Evolutionary conservation across 1,140 invertebrate genomes (phyloP), one percentile per base, ranked within the genome.

Genomic region (Camponotus floridanus): DNA sequence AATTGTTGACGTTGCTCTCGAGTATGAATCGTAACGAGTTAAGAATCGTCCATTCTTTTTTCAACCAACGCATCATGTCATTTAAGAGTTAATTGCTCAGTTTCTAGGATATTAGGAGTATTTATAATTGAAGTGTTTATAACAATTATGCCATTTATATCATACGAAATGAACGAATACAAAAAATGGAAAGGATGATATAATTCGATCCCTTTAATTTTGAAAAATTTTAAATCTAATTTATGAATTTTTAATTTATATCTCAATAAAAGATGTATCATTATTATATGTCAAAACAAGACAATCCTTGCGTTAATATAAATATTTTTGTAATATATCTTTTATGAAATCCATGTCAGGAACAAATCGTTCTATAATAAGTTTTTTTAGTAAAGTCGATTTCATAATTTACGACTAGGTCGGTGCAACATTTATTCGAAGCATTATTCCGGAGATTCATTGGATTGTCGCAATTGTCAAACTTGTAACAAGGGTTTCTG

Each of bases 61-160:
- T 62, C 70, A 74, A 76, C 65, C 64, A 55, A 26, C 48, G 21
- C 74, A 81, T 81, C 73, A 67, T 39, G 21, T 33, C 88, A 90
- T 91, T 91, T 91, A 87, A 87, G 57, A 83, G 80, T 84, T 86
- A 88, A 90, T 91, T 83, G 85, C 59, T 87, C 64, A 73, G n/a
- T 83, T 83, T 83, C 18, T 13, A 39, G 31, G 13, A 59, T 13
- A 21, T 36, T 36, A 74, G 8, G 5, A 36, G 13, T 68, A 45
- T 70, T 33, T 11, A 3, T 55, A 68, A 55, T 68, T 59, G 3
- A 71, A 33, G 15, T 45, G 6, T 73, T 71, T 73, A 9, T 45
- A 33, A 61, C 4, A 51, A 51, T 18, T 51, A 18, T 26, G 51
- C 42, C 21, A 13, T 70, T 67, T 18, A 26, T 21, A 42, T n/a